Percentiles rank a stretch among this genome's conserved stretches.
These are phyloP conservation scores for Lytechinus variegatus DNA, from an alignment of 35 echinoderm and acorn worm species.

Conservation along the genomic window DNA sequence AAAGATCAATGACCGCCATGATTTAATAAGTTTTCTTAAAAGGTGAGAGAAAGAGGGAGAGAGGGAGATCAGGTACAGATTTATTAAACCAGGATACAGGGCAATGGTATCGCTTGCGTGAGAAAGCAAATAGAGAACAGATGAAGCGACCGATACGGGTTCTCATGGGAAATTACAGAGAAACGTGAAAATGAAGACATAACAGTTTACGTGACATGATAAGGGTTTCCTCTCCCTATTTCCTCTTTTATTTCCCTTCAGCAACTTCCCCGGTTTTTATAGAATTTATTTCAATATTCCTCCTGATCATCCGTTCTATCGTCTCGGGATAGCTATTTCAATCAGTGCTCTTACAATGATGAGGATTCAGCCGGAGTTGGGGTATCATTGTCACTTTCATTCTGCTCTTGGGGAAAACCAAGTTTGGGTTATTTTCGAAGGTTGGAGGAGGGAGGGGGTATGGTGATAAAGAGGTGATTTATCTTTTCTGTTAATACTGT, in stretches of 20 bases:
- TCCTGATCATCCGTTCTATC: background rate
- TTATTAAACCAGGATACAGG: background rate
- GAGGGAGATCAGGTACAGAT: background rate
- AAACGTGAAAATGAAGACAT: background rate
- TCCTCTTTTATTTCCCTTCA: background rate
- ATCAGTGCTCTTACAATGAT: background rate
- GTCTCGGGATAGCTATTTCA: background rate
- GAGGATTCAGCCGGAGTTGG: background rate
- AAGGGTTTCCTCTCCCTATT: background rate
- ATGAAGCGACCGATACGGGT: background rate
- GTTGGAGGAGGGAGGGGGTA: background rate
- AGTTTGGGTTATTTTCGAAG: background rate
- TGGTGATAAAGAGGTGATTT: background rate
- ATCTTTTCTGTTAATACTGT: background rate
- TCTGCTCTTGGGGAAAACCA: background rate
- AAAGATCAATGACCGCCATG: no score
- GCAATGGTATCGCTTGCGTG: background rate
- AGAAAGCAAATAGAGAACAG: background rate
- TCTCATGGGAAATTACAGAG: background rate
- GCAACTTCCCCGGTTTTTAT: no score
- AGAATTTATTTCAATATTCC: background rate
- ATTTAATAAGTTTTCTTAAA: background rate
- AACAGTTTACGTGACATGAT: background rate
- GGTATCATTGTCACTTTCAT: background rate
- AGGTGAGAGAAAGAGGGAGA: background rate